These are phyloP conservation scores for Pilophorus perplexus DNA, from an alignment of 2,888 invertebrate genomes.

Conservation along the genomic window DNA sequence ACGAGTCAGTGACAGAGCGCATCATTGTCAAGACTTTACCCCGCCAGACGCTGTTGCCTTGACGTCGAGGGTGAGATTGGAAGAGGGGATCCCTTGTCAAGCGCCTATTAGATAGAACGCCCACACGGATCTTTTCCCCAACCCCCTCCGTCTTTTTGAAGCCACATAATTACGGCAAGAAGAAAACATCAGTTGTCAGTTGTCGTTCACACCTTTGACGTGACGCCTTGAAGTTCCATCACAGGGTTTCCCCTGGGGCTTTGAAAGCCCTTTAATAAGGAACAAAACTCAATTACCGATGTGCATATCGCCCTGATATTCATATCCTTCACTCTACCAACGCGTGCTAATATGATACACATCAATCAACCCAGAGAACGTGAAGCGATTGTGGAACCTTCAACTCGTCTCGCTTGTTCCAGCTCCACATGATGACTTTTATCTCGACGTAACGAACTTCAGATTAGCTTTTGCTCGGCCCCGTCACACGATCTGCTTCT, in stretches of 20 bases:
- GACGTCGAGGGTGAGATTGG: slow-evolving; percentile 20
- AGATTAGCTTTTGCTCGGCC: slow-evolving; percentile 5
- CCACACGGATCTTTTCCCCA: neutral
- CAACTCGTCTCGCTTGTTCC: neutral
- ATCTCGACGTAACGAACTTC: slow-evolving; percentile 33
- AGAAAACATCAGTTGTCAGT: slow-evolving; percentile 43
- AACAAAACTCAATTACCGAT: slow-evolving; percentile 39
- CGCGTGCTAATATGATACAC: slow-evolving; percentile 37
- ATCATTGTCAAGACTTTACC: slow-evolving; percentile 35
- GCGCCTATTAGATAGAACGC: slow-evolving; percentile 24
- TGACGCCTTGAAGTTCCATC: slow-evolving; percentile 16
- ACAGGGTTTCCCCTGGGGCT: slow-evolving; percentile 4
- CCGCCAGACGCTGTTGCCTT: slow-evolving; percentile 2
- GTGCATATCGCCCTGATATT: slow-evolving; percentile 28
- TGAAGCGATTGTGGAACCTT: slow-evolving; percentile 22
- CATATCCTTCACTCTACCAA: slow-evolving; percentile 5
- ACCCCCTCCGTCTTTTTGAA: slow-evolving; percentile 9
- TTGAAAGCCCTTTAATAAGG: slow-evolving; percentile 34
- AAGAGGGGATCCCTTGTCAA: neutral
- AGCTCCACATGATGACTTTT: slow-evolving; percentile 27
- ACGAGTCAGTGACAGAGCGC: slow-evolving; percentile 40
- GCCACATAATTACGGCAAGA: slow-evolving; percentile 42
- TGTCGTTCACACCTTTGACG: slow-evolving; percentile 43
- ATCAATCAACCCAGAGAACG: slow-evolving; percentile 30
- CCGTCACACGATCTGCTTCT: slow-evolving; percentile 12